Percentiles rank a stretch among this genome's conserved stretches.
Conservation (phyloP, 2,888 invertebrate species). For the Dasypogon diadema region DNA sequence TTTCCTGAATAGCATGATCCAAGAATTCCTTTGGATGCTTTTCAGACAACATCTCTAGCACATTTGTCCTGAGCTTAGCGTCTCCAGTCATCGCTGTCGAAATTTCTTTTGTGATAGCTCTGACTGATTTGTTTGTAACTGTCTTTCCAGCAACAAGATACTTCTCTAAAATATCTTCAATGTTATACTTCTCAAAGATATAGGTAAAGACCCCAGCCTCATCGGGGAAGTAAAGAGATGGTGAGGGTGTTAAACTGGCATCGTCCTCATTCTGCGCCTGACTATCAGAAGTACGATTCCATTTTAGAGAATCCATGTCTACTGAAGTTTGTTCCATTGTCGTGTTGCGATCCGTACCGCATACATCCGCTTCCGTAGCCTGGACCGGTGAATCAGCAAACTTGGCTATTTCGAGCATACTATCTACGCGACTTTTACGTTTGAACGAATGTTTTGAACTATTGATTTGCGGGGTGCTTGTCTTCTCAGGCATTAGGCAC, state of each 20-base stretch:
- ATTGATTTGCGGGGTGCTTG: constrained; percentile 51
- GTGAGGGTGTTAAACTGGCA: constrained; percentile 54
- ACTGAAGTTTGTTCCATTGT: constrained; percentile 57
- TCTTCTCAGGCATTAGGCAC: constrained; percentile 51
- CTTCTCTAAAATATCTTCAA: constrained; percentile 63
- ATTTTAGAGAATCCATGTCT: constrained; percentile 61
- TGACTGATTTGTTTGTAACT: constrained; percentile 59
- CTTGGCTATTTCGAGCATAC: constrained; percentile 64
- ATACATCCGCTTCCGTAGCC: constrained; percentile 17
- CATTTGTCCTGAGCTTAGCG: constrained; percentile 62
- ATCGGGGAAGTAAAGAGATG: constrained; percentile 56
- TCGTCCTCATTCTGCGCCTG: constrained; percentile 57
- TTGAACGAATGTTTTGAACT: constrained; percentile 61
- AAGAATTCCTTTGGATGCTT: constrained; percentile 67
- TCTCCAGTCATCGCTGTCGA: constrained; percentile 63
- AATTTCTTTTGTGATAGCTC: constrained; percentile 62
- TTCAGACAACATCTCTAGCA: constrained; percentile 66
- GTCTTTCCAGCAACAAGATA: constrained; percentile 60
- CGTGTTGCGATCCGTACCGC: neutral
- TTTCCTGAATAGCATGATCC: constrained; percentile 67
- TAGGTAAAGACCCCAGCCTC: constrained; percentile 60
- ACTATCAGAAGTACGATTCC: constrained; percentile 58
- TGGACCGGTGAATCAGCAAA: constrained; percentile 58
- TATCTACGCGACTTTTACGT: constrained; percentile 64
- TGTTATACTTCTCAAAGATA: constrained; percentile 60